A percentile compares a stretch with the other conserved stretches of the same genome.
These are phyloP conservation scores for Norana najaformis DNA, from an alignment of 2,888 invertebrate species.

Conservation along the genomic window DNA sequence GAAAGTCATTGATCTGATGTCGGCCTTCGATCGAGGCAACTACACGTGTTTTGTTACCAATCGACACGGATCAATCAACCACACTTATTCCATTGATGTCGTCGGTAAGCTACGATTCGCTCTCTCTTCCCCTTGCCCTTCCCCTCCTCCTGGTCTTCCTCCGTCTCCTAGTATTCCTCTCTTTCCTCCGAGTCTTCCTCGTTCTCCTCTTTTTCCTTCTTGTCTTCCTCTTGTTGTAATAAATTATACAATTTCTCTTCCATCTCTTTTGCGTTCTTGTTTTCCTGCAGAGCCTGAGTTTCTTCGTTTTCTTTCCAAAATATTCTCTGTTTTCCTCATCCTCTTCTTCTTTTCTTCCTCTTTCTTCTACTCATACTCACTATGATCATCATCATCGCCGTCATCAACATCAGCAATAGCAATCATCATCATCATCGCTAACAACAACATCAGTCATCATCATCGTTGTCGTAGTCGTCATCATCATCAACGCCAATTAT, in stretches of 20 bases:
- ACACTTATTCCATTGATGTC: slow-evolving; percentile 19
- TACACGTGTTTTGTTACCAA: slow-evolving; percentile 26
- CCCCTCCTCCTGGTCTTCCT: slow-evolving; percentile 25
- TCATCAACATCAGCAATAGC: neutral
- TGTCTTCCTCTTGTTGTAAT: neutral
- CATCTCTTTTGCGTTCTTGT: too few relatives aligned
- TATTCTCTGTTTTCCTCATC: too few relatives aligned
- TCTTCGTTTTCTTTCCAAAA: too few relatives aligned
- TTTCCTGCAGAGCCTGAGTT: too few relatives aligned
- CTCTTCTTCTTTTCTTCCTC: neutral
- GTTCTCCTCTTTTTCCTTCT: neutral
- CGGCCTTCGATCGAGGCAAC: slow-evolving; percentile 28
- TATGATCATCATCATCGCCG: neutral
- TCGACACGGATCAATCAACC: slow-evolving; percentile 20
- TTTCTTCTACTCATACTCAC: neutral
- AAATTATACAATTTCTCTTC: too few relatives aligned
- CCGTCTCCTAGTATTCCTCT: neutral
- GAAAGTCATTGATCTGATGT: slow-evolving; percentile 6
- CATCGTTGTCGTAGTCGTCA: neutral
- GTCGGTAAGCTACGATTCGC: neutral
- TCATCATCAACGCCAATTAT: neutral
- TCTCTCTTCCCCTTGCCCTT: neutral
- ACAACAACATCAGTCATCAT: too few relatives aligned
- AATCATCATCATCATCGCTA: neutral
- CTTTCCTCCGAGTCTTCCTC: neutral